Conservation (phyloP, 2,797 vertebrate species). For the Epinephelus malabaricus region DNA sequence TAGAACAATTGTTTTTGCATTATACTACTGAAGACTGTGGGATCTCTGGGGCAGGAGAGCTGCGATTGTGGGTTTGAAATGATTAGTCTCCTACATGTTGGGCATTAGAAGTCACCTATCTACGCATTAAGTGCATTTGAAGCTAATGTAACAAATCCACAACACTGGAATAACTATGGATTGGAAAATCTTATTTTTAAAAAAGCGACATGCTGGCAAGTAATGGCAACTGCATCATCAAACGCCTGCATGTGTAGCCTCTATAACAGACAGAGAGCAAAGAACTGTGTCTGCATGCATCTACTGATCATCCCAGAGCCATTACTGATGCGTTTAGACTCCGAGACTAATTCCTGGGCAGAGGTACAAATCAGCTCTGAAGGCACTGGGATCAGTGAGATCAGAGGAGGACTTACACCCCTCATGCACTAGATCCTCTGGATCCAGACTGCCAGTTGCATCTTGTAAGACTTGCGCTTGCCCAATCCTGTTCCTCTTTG, state of each 20-base stretch:
- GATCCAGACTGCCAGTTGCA: constrained; percentile 35
- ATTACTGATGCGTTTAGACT: constrained; percentile 25
- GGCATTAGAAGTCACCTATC: constrained; percentile 64
- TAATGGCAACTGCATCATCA: constrained; percentile 32
- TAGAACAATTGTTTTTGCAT: constrained; percentile 66
- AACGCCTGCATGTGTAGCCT: constrained; percentile 37
- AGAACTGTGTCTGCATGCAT: constrained; percentile 36
- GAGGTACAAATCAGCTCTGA: constrained; percentile 39
- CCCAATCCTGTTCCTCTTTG: constrained; percentile 37
- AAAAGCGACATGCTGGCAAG: constrained; percentile 17
- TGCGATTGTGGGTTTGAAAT: constrained; percentile 25
- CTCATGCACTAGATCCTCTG: constrained; percentile 49
- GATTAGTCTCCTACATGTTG: constrained; percentile 9
- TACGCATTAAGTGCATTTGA: constrained; percentile 25
- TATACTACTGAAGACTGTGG: constrained; percentile 79
- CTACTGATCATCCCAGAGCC: constrained; percentile 40
- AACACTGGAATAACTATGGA: constrained; percentile 72
- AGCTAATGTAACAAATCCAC: constrained; percentile 58
- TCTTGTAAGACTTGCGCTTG: constrained; percentile 34
- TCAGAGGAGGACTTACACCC: constrained; percentile 17
- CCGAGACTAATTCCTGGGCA: not conserved
- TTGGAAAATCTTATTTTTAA: constrained; percentile 31
- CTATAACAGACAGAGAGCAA: not conserved
- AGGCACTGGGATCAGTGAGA: constrained; percentile 46
- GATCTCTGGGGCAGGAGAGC: constrained; percentile 28